Base-by-base conservation (phyloP, 2,113 vertebrate genomes). In the Gorsachius goisagi region DNA sequence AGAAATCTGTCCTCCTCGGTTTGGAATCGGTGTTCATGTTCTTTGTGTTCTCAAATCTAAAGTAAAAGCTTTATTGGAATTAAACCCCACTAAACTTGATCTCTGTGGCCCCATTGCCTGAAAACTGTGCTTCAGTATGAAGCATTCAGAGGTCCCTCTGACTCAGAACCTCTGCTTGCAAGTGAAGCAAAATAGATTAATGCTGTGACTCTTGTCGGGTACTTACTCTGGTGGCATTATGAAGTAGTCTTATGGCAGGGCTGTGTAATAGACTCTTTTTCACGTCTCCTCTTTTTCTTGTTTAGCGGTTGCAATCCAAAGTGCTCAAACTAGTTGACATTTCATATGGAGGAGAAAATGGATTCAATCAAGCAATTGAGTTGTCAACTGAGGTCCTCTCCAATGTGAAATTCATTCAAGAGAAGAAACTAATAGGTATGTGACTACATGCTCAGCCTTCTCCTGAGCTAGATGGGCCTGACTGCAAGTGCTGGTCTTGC, bases 361-460 rank as follows among this genome's bases (percentile, higher is more conserved):
- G 99, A 97, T 99, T 99, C 97, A 99, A 99, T 97, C 99, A 99
- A 98, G 99, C 99, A 88, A 99, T 99, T 90, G 99, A 99, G 94
- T 98, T 99, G 85, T 99, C 99, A 74, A 99, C 99, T 84, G 99
- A 99, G 95, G 99, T 99, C 95, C 99, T 99, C 90, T 99, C 99
- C 97, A 99, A 99, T 96, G 99, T 99, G 98, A 99, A 99, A 98
- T 99, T 99, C 97, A 99, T 99, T 97, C 99, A 99, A 97, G 99
- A 99, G 97, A 99, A 99, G 97, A 99, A 99, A 96, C 98, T 99
- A 98, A 99, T 99, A 99, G 99, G 99, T 99, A 98, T 1, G 87
- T 95, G 88, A 41, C 76, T 96, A 28, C 58, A 9, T 22, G 37
- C 28, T 67, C 35, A 67, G 67, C n/a, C 63, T 90, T 52, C 35